Conservation (phyloP, 1,140 invertebrate genomes). For the Aphaenogaster floridana region DNA sequence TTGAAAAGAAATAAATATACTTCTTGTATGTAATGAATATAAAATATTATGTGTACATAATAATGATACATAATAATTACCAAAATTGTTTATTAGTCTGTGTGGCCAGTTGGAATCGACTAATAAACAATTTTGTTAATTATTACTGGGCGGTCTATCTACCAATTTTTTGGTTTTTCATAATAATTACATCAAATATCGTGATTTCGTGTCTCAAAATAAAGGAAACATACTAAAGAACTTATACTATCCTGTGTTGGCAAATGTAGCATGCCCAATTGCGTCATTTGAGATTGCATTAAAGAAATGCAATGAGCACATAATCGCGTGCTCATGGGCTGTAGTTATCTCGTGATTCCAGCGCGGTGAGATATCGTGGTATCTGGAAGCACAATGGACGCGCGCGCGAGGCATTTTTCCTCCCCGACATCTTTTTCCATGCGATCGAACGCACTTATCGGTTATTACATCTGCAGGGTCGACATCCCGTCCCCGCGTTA, state of each 20-base stretch:
- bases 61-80: too few relatives aligned
- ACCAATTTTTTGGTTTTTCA: too few relatives aligned
- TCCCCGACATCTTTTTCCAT: conserved; percentile 27
- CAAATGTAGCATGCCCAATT: background rate
- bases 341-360: conserved; percentile 23
- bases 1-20: too few relatives aligned
- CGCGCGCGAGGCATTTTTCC: conserved; percentile 37
- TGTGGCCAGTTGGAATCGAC: too few relatives aligned
- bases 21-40: too few relatives aligned
- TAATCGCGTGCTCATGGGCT: conserved; percentile 10
- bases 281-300: background rate
- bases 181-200: background rate
- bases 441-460: conserved; percentile 51
- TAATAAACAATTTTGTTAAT: too few relatives aligned
- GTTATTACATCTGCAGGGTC: conserved; percentile 31
- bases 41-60: too few relatives aligned
- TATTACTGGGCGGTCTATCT: too few relatives aligned
- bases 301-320: background rate
- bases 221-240: background rate
- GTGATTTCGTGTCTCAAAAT: background rate
- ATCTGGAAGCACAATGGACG: conserved; percentile 20
- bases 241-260: background rate
- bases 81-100: too few relatives aligned
- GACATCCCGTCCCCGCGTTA: conserved; percentile 13
- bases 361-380: background rate